Conservation (phyloP, 2,888 invertebrate genomes). For the Caenorhabditis drosophilae region DNA sequence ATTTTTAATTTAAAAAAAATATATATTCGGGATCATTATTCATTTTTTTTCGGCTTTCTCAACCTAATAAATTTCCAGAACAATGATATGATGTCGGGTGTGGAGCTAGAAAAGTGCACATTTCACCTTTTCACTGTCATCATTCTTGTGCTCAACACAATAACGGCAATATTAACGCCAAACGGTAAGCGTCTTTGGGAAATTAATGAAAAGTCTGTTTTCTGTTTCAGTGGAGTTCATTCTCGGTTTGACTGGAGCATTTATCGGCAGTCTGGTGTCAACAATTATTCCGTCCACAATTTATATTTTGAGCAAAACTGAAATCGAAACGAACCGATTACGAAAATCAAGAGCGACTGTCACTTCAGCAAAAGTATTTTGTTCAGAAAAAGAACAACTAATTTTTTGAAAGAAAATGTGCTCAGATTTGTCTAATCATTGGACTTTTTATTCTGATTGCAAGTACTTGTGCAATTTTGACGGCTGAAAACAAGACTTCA, state of each 20-base stretch:
- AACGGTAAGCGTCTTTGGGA: conserved; percentile 74
- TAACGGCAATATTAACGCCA: conserved; percentile 85
- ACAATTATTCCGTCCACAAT: conserved; percentile 89
- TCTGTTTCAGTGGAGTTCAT: conserved; percentile 77
- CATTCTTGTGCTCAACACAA: conserved; percentile 78
- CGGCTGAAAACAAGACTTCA: conserved; percentile 44
- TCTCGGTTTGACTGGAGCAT: conserved; percentile 89
- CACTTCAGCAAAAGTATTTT: neutral
- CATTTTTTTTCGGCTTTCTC: no score
- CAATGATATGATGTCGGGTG: conserved; percentile 13
- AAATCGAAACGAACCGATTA: conserved; percentile 14
- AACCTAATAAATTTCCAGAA: conserved; percentile 15
- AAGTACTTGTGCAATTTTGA: conserved; percentile 85
- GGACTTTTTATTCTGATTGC: conserved; percentile 87
- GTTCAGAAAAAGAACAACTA: no score
- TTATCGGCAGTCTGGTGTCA: conserved; percentile 90
- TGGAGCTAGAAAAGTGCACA: conserved; percentile 44
- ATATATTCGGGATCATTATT: no score
- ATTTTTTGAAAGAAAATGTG: no score
- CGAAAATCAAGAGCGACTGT: neutral
- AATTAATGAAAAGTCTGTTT: neutral
- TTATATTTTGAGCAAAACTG: conserved; percentile 74
- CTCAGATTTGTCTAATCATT: conserved; percentile 79
- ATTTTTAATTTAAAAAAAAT: no score
- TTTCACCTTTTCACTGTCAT: conserved; percentile 77